Base-by-base conservation (phyloP, 2,797 vertebrate species). In the Cyprinodon diabolis region DNA sequence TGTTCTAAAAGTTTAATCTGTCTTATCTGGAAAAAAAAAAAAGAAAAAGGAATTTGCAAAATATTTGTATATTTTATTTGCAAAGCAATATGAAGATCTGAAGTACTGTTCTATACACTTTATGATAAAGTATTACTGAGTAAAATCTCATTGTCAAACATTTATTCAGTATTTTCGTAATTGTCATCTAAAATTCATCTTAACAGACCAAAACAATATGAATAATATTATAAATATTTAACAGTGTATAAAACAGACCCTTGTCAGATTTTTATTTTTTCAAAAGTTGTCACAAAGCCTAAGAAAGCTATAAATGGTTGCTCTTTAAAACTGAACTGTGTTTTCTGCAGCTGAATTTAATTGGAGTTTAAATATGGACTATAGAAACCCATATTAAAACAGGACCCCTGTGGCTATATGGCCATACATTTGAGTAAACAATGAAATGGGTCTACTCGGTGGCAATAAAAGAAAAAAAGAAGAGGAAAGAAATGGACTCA, bases 351-450 rank as follows among this genome's bases (percentile, higher is more conserved):
- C 66, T 74, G 72, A 74, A 30, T 47, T 51, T 85, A 79, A 70
- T 75, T 84, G 73, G 81, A 90, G 87, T 88, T 88, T 76, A 88
- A 82, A 87, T 83, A 60, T 84, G 72, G 87, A 88, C 78, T 87
- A 88, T 78, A 82, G 72, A 83, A 84, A 75, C 76, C 23, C 37
- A 8, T 81, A 79, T 55, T 23, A 69, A 83, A 84, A 86, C 71
- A 68, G 89, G 77, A 79, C 76, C 83, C 87, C 86, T 70, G 83
- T 82, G 82, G 92, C 87, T 72, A 77, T 69, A 79, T 70, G 78
- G 75, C 49, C 23, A 21, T 65, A 71, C 77, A 79, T 85, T 65
- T 63, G 76, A 80, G 69, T 80, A 73, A 83, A 84, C 66, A 74
- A 52, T 74, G 65, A 77, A 87, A 81, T 45, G 68, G 78, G 70